Evolutionary conservation across 2,113 vertebrate species (phyloP).

Genomic region (Canis aureus): DNA sequence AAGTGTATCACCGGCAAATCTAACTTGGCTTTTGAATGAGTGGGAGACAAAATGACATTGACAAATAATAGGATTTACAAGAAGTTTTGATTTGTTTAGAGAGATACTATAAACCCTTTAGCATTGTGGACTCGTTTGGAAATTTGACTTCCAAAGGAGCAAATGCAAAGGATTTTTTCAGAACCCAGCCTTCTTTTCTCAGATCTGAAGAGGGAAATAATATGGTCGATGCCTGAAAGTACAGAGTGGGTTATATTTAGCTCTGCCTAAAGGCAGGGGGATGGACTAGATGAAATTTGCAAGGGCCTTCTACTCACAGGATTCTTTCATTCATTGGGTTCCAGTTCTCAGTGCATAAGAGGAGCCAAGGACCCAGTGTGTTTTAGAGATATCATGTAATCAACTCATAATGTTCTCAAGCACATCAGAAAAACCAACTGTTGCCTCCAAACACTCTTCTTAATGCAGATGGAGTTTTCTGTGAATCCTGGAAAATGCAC

Average conservation of each 20-base stretch:
- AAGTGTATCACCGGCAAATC: constrained; percentile 27
- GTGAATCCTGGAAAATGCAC: neutral
- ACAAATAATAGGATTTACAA: constrained; percentile 56
- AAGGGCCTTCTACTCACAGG: neutral
- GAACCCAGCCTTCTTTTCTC: constrained; percentile 20
- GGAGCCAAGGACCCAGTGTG: neutral
- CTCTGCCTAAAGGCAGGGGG: neutral
- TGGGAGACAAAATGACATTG: constrained; percentile 63
- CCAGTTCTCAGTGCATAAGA: neutral
- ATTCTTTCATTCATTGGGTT: neutral
- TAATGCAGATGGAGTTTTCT: neutral
- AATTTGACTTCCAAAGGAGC: constrained; percentile 74
- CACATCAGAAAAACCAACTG: neutral
- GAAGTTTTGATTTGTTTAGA: constrained; percentile 65
- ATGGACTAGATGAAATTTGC: neutral
- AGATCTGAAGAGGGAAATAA: constrained; percentile 7
- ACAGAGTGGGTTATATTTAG: neutral
- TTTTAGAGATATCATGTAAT: neutral
- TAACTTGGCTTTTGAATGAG: constrained; percentile 41
- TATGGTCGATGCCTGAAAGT: neutral
- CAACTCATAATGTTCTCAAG: neutral
- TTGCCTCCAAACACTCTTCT: neutral
- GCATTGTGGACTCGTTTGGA: constrained; percentile 52
- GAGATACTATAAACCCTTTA: constrained; percentile 49
- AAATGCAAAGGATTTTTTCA: constrained; percentile 62